phyloP scores from a whole-genome alignment of 2,888 invertebrate genomes.

The Lasioglossum calceatum region DNA sequence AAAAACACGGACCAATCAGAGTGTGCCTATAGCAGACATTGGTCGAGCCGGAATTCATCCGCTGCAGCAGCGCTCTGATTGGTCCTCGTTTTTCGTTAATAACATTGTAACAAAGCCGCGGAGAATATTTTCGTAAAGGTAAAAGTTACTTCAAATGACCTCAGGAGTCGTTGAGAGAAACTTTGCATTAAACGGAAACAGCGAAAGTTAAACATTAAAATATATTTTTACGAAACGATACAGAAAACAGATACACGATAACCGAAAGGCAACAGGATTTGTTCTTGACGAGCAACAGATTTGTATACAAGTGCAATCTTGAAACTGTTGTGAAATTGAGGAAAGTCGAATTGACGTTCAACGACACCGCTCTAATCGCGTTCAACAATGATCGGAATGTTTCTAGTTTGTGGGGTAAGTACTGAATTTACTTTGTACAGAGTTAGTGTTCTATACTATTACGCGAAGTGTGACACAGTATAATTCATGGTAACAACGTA shows the following conservation, averaged over 20 bases:
- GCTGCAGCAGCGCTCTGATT: too few species aligned
- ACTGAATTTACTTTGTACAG: too few species aligned
- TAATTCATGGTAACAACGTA: not conserved
- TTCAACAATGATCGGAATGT: constrained; percentile 62
- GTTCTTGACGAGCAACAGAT: constrained; percentile 9
- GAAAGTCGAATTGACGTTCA: constrained; percentile 55
- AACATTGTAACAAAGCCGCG: too few species aligned
- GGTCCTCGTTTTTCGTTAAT: too few species aligned
- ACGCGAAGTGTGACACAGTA: not conserved
- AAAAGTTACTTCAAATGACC: too few species aligned
- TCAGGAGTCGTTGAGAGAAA: not conserved
- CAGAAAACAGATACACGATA: not conserved
- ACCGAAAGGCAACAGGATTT: not conserved
- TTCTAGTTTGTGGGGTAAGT: constrained; percentile 58
- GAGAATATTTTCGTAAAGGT: too few species aligned
- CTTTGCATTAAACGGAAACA: not conserved
- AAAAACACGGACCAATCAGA: too few species aligned
- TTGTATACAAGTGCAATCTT: constrained; percentile 49
- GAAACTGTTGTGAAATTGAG: constrained; percentile 39
- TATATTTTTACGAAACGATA: not conserved
- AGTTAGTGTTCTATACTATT: not conserved
- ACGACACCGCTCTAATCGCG: constrained; percentile 66
- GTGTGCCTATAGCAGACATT: too few species aligned
- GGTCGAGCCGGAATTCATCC: too few species aligned
- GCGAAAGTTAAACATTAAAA: not conserved